Evolutionary conservation across 2,888 invertebrate genomes (phyloP).

Genomic region (Campoletis raptor): DNA sequence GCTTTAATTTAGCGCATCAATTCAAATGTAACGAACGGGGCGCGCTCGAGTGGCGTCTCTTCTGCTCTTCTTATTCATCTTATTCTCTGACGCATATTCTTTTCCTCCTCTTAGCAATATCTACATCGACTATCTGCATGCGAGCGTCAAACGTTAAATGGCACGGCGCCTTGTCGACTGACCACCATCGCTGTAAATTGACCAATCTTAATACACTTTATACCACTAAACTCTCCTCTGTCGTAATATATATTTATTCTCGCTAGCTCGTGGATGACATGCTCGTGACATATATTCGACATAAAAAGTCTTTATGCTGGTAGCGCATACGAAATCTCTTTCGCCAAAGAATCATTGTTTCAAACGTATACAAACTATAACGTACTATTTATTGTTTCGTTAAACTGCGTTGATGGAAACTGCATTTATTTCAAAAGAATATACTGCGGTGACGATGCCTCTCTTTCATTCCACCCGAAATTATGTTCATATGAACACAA

Average conservation of each 20-base stretch:
- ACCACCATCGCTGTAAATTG: conserved; percentile 79
- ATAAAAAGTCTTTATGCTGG: not conserved
- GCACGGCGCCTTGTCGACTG: conserved; percentile 83
- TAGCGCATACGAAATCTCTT: not conserved
- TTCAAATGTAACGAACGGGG: conserved; percentile 79
- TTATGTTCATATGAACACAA: not conserved
- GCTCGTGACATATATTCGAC: not conserved
- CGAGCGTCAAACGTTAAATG: conserved; percentile 80
- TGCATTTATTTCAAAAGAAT: not conserved
- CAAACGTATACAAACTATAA: not conserved
- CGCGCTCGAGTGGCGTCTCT: conserved; percentile 72
- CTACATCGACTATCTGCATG: conserved; percentile 69
- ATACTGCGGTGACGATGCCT: not conserved
- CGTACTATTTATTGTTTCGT: not conserved
- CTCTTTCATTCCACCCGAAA: not conserved
- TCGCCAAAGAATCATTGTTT: not conserved
- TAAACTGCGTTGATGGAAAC: not conserved
- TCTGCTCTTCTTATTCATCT: conserved; percentile 57
- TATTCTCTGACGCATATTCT: conserved; percentile 43
- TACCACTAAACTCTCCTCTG: conserved; percentile 26
- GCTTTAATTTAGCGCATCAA: conserved; percentile 81
- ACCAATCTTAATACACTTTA: conserved; percentile 77
- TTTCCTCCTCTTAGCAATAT: conserved; percentile 47
- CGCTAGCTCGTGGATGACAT: conserved; percentile 11
- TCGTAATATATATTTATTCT: conserved; percentile 39